phyloP scores from a whole-genome alignment of 2,797 vertebrate genomes.

The Pseudochirops cupreus region DNA sequence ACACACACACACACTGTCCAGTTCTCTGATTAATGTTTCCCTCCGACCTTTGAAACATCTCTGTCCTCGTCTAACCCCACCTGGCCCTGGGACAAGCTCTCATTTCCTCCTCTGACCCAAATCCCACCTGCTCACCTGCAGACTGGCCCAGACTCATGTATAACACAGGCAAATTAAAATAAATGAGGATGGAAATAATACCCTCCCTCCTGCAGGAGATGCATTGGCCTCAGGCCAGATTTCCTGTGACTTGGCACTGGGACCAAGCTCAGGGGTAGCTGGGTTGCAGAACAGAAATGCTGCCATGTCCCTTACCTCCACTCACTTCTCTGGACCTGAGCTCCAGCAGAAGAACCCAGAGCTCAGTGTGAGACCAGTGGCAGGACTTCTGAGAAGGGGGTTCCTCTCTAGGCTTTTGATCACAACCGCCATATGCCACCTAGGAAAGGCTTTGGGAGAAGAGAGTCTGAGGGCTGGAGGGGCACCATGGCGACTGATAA shows the following conservation, averaged over 20 bases:
- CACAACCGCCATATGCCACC: not conserved
- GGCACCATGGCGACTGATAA: not conserved
- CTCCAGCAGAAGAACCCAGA: not conserved
- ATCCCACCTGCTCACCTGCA: not conserved
- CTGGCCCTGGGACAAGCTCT: not conserved
- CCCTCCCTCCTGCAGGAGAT: not conserved
- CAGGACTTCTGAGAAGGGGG: not conserved
- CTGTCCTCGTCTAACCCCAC: not conserved
- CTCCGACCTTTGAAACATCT: not conserved
- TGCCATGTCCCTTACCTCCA: not conserved
- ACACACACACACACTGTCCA: not conserved
- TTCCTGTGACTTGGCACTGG: not conserved
- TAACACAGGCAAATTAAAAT: not conserved
- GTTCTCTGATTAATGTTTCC: not conserved
- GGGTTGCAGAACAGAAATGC: not conserved
- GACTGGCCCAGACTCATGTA: not conserved
- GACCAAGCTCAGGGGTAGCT: not conserved
- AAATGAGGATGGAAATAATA: not conserved
- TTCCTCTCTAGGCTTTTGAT: not conserved
- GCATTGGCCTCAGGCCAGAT: not conserved
- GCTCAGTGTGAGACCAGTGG: not conserved
- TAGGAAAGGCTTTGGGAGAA: not conserved
- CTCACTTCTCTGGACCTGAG: not conserved
- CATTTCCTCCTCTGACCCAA: not conserved
- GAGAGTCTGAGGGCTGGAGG: not conserved